Percentiles rank a stretch among this genome's conserved stretches.
Evolutionary conservation across 2,888 invertebrate genomes (phyloP).

Genomic region (Poecilobothrus nobilitatus): DNA sequence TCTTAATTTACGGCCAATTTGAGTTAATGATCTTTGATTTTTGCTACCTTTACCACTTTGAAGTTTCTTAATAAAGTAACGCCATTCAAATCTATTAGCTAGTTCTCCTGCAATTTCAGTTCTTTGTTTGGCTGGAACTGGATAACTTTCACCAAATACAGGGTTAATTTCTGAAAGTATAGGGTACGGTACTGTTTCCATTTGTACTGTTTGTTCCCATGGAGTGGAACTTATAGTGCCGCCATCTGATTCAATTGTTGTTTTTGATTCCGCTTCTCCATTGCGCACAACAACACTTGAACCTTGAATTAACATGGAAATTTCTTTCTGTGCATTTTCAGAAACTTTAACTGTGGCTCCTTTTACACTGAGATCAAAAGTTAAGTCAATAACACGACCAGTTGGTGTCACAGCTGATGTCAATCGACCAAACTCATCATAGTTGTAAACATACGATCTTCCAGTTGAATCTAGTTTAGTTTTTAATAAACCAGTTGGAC

Average conservation of each 20-base stretch:
- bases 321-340: slow-evolving; percentile 72
- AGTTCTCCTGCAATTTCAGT: slow-evolving; percentile 84
- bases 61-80: slow-evolving; percentile 76
- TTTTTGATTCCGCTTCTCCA: slow-evolving; percentile 74
- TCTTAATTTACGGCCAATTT: slow-evolving; percentile 74
- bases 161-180: slow-evolving; percentile 82
- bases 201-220: slow-evolving; percentile 80
- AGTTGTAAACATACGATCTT: slow-evolving; percentile 85
- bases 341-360: slow-evolving; percentile 81
- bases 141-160: slow-evolving; percentile 80
- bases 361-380: slow-evolving; percentile 82
- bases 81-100: slow-evolving; percentile 91
- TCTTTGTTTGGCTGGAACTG: slow-evolving; percentile 81
- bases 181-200: slow-evolving; percentile 85
- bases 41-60: slow-evolving; percentile 50
- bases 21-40: slow-evolving; percentile 55
- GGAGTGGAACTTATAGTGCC: slow-evolving; percentile 72
- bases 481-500: slow-evolving; percentile 78
- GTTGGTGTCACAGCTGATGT: slow-evolving; percentile 90
- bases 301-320: slow-evolving; percentile 79
- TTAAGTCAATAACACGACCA: slow-evolving; percentile 81
- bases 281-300: slow-evolving; percentile 73
- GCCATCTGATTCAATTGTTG: slow-evolving; percentile 71
- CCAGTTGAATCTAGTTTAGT: slow-evolving; percentile 85
- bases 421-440: slow-evolving; percentile 88